phyloP scores from a whole-genome alignment of 2,113 vertebrate genomes.

The Podilymbus podiceps region DNA sequence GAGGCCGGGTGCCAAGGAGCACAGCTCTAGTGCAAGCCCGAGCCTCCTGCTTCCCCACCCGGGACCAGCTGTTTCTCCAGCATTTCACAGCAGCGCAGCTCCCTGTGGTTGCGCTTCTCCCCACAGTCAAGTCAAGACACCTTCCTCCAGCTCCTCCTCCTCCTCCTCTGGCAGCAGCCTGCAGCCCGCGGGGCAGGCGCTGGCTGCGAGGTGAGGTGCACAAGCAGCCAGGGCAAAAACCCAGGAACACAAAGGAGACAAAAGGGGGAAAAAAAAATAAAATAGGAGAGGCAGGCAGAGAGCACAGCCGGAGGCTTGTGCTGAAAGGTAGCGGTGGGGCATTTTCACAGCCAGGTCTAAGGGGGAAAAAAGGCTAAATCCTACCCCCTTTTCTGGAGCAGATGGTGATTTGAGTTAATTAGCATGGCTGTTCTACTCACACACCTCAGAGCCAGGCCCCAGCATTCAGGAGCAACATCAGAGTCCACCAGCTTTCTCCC shows the following conservation, averaged over 20 bases:
- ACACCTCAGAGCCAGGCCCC: not conserved
- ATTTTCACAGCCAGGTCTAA: not conserved
- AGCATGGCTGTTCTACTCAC: not conserved
- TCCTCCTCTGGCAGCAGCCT: not conserved
- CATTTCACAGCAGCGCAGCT: not conserved
- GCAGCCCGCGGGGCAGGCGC: not conserved
- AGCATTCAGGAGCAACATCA: not conserved
- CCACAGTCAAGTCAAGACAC: conserved; percentile 47
- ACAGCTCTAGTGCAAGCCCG: not conserved
- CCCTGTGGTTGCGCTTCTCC: not conserved
- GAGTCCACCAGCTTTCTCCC: not conserved
- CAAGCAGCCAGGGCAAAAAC: not conserved
- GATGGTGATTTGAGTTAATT: conserved; percentile 26
- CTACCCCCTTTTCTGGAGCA: not conserved
- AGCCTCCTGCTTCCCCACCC: not conserved
- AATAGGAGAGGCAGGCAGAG: not conserved
- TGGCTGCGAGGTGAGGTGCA: not conserved
- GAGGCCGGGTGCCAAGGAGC: not conserved
- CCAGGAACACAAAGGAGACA: not conserved
- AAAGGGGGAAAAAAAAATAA: not conserved
- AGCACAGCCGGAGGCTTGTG: not conserved
- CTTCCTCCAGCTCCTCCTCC: conserved; percentile 4
- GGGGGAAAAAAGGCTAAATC: not conserved
- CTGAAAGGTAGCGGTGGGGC: not conserved
- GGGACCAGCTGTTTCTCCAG: not conserved